These are phyloP conservation scores for Neostethus bicornis DNA, from an alignment of 2,797 vertebrate species.

Conservation along the genomic window DNA sequence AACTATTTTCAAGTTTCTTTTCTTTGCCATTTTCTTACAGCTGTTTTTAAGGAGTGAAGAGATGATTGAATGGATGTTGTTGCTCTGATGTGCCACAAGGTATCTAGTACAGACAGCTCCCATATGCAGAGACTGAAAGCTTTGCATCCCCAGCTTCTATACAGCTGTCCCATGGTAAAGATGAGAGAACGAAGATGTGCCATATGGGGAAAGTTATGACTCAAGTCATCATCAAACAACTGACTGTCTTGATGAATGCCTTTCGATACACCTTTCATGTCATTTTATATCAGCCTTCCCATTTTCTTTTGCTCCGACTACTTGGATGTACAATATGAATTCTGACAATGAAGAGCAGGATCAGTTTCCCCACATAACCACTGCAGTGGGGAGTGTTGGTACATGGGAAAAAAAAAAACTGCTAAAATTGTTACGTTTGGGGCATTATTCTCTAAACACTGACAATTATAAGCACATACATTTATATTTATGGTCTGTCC, in stretches of 20 bases:
- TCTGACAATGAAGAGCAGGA: constrained; percentile 20
- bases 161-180: constrained; percentile 45
- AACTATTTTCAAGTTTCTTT: neutral
- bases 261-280: constrained; percentile 13
- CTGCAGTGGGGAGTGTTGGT: neutral
- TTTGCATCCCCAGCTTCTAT: constrained; percentile 47
- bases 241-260: constrained; percentile 26
- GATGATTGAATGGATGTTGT: constrained; percentile 27
- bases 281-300: constrained; percentile 6
- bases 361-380: neutral
- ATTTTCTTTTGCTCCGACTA: constrained; percentile 26
- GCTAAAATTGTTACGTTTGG: too few relatives aligned
- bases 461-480: too few relatives aligned
- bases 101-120: constrained; percentile 57
- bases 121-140: constrained; percentile 53
- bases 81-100: constrained; percentile 52
- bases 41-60: constrained; percentile 9
- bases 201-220: constrained; percentile 58
- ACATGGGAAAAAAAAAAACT: neutral
- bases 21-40: neutral
- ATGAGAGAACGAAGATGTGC: constrained; percentile 48
- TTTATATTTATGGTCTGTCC: too few relatives aligned
- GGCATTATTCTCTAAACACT: too few relatives aligned
- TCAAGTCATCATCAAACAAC: constrained; percentile 48
- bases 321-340: constrained; percentile 11